Percentiles rank a stretch among this genome's conserved stretches.
phyloP scores from a whole-genome alignment of 2,113 vertebrate genomes.

The Labeo rohita region DNA sequence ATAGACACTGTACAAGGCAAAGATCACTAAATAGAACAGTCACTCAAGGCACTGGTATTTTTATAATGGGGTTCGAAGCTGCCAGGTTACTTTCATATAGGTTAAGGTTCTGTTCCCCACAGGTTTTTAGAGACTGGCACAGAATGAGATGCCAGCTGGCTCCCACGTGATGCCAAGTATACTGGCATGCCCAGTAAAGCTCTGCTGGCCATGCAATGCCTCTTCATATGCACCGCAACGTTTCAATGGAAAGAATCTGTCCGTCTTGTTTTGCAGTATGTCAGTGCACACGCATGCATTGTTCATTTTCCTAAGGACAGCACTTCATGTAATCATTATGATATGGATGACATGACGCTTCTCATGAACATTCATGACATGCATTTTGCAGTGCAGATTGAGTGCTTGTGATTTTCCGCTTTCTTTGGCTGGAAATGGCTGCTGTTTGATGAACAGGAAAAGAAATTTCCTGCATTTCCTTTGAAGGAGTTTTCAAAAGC shows the following conservation, averaged over 20 bases:
- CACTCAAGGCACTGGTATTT: conserved; percentile 37
- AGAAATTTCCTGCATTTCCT: not conserved
- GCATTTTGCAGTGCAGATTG: not conserved
- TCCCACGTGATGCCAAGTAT: conserved; percentile 45
- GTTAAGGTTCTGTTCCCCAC: conserved; percentile 45
- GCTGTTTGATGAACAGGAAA: not conserved
- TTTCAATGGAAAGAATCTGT: conserved; percentile 36
- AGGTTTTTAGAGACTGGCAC: conserved; percentile 45
- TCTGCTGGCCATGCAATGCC: conserved; percentile 37
- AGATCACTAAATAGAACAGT: conserved; percentile 42
- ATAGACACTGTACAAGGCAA: conserved; percentile 46
- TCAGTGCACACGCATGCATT: not conserved
- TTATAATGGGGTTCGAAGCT: conserved; percentile 52
- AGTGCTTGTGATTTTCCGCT: not conserved
- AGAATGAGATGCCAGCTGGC: conserved; percentile 58
- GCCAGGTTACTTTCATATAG: conserved; percentile 50
- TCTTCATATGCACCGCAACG: conserved; percentile 40
- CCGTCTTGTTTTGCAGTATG: not conserved
- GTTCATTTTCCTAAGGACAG: not conserved
- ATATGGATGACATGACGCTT: not conserved
- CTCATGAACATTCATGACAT: not conserved
- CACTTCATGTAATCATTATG: not conserved
- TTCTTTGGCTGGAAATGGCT: not conserved
- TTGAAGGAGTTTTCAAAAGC: not conserved
- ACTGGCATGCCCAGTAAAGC: conserved; percentile 44